These are phyloP conservation scores for Maccullochella peelii DNA, from an alignment of 2,113 vertebrate genomes.

Conservation along the genomic window DNA sequence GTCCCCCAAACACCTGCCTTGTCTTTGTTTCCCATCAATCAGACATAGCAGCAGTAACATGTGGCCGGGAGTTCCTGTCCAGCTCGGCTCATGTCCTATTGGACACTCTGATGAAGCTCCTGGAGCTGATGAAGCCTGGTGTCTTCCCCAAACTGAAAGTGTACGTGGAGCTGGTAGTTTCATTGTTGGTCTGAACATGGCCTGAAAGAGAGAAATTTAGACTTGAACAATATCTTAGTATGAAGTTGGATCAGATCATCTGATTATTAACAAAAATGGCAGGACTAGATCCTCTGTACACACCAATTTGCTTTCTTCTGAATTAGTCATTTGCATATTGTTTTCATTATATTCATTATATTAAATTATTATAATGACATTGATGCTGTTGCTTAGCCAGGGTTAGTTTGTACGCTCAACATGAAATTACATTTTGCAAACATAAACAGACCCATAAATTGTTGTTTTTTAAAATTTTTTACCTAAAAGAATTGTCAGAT, in stretches of 20 bases:
- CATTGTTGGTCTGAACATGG: neutral
- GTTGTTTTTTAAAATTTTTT: neutral
- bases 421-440: neutral
- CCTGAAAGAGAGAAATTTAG: neutral
- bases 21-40: constrained; percentile 47
- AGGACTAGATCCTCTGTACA: neutral
- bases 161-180: constrained; percentile 79
- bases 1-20: neutral
- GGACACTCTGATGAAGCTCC: constrained; percentile 90
- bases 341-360: neutral
- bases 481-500: too few species aligned
- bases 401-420: neutral
- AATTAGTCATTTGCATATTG: neutral
- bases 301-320: neutral
- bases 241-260: neutral
- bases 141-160: constrained; percentile 93
- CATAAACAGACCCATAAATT: neutral
- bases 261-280: neutral
- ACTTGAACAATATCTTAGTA: neutral
- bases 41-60: constrained; percentile 92
- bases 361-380: too few species aligned
- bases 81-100: constrained; percentile 85
- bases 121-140: constrained; percentile 89
- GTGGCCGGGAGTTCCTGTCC: constrained; percentile 94
- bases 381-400: neutral